phyloP scores from a whole-genome alignment of 2,888 invertebrate species.

The Hyppa rectilinea region DNA sequence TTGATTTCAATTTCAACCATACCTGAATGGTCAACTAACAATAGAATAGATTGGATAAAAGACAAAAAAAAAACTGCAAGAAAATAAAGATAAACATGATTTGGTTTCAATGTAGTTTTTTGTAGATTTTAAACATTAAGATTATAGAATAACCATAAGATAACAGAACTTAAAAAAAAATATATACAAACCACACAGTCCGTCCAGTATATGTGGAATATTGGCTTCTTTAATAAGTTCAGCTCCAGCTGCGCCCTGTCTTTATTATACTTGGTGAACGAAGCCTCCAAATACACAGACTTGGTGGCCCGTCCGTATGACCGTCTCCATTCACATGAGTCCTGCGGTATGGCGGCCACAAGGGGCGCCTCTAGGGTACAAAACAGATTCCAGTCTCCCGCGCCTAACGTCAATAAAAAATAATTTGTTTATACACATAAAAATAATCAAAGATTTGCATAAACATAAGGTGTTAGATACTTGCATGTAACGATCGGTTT shows the following conservation, averaged over 20 bases:
- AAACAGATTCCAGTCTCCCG: constrained; percentile 96
- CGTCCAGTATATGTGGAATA: constrained; percentile 98
- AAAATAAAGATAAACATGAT: neutral
- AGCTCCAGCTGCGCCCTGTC: constrained; percentile 94
- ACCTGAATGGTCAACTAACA: neutral
- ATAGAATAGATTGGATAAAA: neutral
- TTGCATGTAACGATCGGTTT: constrained; percentile 94
- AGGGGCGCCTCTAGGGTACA: constrained; percentile 95
- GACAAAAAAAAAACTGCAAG: neutral
- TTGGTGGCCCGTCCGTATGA: constrained; percentile 96
- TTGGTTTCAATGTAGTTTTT: neutral
- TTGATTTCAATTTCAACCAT: neutral
- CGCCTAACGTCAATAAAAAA: constrained; percentile 90
- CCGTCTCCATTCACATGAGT: constrained; percentile 97
- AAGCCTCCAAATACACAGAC: constrained; percentile 95
- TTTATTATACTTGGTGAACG: constrained; percentile 95
- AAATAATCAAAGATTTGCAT: constrained; percentile 29
- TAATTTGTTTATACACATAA: constrained; percentile 23
- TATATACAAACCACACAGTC: constrained; percentile 95
- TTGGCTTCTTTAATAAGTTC: constrained; percentile 96
- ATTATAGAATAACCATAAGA: neutral
- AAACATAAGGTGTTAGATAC: constrained; percentile 73
- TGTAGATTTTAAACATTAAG: too few species aligned
- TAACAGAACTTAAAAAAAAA: neutral
- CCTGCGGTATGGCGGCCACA: constrained; percentile 95